These are phyloP conservation scores for Aethes cnicana DNA, from an alignment of 2,888 invertebrate species.

Conservation along the genomic window DNA sequence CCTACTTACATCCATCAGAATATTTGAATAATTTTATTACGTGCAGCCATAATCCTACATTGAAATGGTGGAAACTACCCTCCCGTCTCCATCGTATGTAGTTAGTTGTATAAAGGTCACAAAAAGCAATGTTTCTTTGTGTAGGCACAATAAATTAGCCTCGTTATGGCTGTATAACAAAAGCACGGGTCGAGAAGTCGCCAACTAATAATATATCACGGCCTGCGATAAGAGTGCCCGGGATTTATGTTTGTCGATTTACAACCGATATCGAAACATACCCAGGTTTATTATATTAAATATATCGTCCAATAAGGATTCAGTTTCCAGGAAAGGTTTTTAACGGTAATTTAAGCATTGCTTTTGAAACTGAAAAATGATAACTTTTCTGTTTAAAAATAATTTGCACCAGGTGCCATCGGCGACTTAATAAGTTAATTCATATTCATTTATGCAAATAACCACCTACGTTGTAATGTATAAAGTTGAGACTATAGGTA, in stretches of 20 bases:
- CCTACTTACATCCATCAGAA: too few species aligned
- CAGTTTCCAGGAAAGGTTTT: background rate
- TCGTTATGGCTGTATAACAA: conserved; percentile 67
- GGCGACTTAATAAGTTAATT: too few species aligned
- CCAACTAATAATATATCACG: conserved; percentile 65
- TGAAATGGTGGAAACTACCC: too few species aligned
- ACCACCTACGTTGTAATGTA: too few species aligned
- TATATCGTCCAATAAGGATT: conserved; percentile 36
- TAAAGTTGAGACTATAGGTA: too few species aligned
- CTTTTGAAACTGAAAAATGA: too few species aligned
- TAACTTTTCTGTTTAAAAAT: too few species aligned
- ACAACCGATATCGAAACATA: conserved; percentile 48
- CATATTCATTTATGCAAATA: too few species aligned
- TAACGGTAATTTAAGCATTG: too few species aligned
- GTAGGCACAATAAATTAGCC: conserved; percentile 59
- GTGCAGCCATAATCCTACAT: too few species aligned
- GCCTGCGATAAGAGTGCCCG: conserved; percentile 54
- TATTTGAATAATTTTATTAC: too few species aligned
- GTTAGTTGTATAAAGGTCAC: conserved; percentile 23
- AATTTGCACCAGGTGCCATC: too few species aligned
- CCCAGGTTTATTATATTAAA: conserved; percentile 37
- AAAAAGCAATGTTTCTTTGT: conserved; percentile 38
- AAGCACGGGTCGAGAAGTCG: conserved; percentile 59
- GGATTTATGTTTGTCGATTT: conserved; percentile 64
- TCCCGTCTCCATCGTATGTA: background rate